Percentiles rank a stretch among this genome's conserved stretches.
phyloP scores from a whole-genome alignment of 2,888 invertebrate species.

The Cheilosia soror region DNA sequence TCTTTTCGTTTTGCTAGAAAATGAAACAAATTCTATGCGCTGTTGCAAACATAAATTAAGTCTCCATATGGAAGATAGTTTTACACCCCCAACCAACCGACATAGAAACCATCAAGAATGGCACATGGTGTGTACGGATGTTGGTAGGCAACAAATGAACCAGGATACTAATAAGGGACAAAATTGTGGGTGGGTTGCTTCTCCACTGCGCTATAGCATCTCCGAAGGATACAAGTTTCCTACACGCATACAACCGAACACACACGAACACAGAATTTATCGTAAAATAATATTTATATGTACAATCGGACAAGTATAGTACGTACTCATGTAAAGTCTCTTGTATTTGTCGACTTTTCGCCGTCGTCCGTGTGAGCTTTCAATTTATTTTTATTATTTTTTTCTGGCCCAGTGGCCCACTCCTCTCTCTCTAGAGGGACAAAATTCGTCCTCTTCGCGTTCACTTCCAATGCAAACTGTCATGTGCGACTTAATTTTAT shows the following conservation, averaged over 20 bases:
- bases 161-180: slow-evolving; percentile 70
- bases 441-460: neutral
- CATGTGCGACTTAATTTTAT: slow-evolving; percentile 34
- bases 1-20: slow-evolving; percentile 73
- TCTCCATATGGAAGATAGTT: slow-evolving; percentile 84
- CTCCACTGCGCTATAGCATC: slow-evolving; percentile 12
- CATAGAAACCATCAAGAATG: slow-evolving; percentile 14
- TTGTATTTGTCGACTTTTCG: slow-evolving; percentile 60
- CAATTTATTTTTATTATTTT: slow-evolving; percentile 74
- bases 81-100: slow-evolving; percentile 57
- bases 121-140: slow-evolving; percentile 28
- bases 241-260: slow-evolving; percentile 46
- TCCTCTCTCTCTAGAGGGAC: slow-evolving; percentile 11
- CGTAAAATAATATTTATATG: slow-evolving; percentile 34
- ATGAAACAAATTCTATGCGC: slow-evolving; percentile 82
- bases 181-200: slow-evolving; percentile 42
- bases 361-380: slow-evolving; percentile 67
- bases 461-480: slow-evolving; percentile 62
- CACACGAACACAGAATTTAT: slow-evolving; percentile 39
- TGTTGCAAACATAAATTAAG: slow-evolving; percentile 84
- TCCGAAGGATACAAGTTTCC: slow-evolving; percentile 56
- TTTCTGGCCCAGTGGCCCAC: slow-evolving; percentile 14
- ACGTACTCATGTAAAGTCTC: slow-evolving; percentile 70
- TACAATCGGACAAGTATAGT: slow-evolving; percentile 49
- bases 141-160: slow-evolving; percentile 73